Evolutionary conservation across 2,113 vertebrate species (phyloP).

Genomic region (Philantomba maxwellii): DNA sequence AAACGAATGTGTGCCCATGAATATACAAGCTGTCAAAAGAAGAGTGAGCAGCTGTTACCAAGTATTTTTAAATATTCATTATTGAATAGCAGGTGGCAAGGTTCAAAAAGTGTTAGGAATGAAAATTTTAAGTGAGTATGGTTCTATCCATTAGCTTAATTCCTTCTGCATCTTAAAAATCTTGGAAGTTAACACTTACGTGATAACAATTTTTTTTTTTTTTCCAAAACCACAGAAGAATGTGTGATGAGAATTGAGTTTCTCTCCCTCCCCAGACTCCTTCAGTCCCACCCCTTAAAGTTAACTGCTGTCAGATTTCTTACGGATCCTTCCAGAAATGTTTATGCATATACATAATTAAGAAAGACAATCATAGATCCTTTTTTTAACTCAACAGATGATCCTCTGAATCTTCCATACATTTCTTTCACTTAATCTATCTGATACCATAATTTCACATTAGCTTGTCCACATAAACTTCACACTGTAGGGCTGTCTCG

Average conservation of each 20-base stretch:
- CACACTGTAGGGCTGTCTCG: neutral
- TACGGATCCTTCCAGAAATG: neutral
- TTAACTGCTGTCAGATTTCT: neutral
- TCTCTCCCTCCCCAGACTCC: neutral
- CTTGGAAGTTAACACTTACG: neutral
- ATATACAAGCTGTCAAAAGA: neutral
- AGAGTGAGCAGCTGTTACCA: neutral
- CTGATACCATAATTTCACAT: neutral
- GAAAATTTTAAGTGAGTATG: neutral
- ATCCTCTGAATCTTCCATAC: neutral
- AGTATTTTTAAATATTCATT: neutral
- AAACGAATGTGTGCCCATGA: neutral
- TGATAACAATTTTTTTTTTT: neutral
- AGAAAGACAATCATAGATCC: neutral
- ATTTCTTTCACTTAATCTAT: neutral
- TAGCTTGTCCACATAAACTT: neutral
- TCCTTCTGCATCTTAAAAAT: neutral
- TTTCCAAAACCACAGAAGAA: neutral
- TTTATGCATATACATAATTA: neutral
- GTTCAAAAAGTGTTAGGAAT: neutral
- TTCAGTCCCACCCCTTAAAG: neutral
- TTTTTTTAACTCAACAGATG: neutral
- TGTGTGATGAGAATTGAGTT: neutral
- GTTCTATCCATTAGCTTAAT: neutral
- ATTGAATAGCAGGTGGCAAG: neutral